Base-by-base conservation (phyloP, 2,113 vertebrate genomes). In the Natator depressus region DNA sequence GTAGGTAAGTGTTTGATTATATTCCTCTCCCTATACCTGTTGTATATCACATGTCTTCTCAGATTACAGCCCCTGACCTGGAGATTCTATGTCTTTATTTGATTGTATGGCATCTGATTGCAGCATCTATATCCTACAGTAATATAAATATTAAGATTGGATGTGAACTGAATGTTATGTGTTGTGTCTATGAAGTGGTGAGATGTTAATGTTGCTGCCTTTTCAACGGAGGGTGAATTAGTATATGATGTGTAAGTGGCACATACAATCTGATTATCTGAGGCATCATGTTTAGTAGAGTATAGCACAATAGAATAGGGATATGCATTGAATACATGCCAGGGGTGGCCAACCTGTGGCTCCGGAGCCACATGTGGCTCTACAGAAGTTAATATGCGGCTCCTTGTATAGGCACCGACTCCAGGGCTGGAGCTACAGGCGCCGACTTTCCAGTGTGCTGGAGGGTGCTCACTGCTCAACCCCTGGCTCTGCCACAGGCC, bases 161-260 rank as follows among this genome's bases (percentile, higher is more conserved):
- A 14, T 47, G 46, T 46, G 75, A 78, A 29, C 4, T 78, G 12
- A 46, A 47, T 27, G 29, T 35, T 38, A 2, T 72, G 42, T 46
- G 38, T 62, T 62, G 51, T 19, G 29, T 2, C 4, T 50, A 12
- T 3, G 54, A 46, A 82, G 1, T 1, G 47, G 69, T 62, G 17
- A 90, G 47, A 22, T 17, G 31, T 89, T 72, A 1, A 0, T 42
- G 47, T 38, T 76, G 35, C 10, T 85, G 12, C 38, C 42, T 76
- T 76, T 76, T 47, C 75, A 42, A 27, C 35, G 53, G 42, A 62
- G 72, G 72, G 57, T 27, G 31, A 86, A 50, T 42, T 2, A 11
- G n/a, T 16, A 5, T 53, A 25, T 72, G 17, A 4, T 11, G 50
- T n/a, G 31, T 0, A 0, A 35, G 38, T 75, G 31, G 8, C 49